Percentiles rank a stretch among this genome's conserved stretches.
Evolutionary conservation across 1,140 invertebrate species (phyloP).

Genomic region (Bombus cullumanus): DNA sequence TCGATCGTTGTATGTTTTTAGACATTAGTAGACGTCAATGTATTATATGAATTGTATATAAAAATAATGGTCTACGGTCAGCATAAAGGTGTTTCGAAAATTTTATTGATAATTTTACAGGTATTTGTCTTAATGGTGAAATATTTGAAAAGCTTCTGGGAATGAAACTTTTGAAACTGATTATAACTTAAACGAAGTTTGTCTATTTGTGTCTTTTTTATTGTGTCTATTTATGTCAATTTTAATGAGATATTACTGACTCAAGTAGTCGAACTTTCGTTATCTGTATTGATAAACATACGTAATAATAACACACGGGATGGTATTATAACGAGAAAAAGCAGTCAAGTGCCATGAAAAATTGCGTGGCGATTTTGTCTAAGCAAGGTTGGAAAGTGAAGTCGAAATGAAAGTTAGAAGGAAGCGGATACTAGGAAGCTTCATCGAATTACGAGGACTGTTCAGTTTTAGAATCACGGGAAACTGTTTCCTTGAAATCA

Average conservation of each 20-base stretch:
- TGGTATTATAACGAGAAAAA: background rate
- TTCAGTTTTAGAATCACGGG: background rate
- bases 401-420: conserved; percentile 23
- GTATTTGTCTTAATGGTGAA: background rate
- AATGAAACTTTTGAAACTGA: background rate
- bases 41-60: background rate
- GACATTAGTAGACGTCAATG: background rate
- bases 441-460: background rate
- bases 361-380: background rate
- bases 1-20: background rate
- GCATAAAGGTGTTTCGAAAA: background rate
- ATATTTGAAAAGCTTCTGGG: background rate
- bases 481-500: background rate
- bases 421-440: background rate
- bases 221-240: background rate
- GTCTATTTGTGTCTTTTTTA: too few species aligned
- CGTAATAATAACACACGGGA: background rate
- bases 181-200: background rate
- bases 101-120: background rate
- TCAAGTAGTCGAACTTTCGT: background rate
- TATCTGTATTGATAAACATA: too few species aligned
- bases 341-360: background rate
- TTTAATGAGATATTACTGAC: background rate
- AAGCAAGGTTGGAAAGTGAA: conserved; percentile 10
- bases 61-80: background rate